A percentile compares a stretch with the other conserved stretches of the same genome.
These are phyloP conservation scores for Aplidium turbinatum DNA, from an alignment of 23 tunicate species.

Conservation along the genomic window DNA sequence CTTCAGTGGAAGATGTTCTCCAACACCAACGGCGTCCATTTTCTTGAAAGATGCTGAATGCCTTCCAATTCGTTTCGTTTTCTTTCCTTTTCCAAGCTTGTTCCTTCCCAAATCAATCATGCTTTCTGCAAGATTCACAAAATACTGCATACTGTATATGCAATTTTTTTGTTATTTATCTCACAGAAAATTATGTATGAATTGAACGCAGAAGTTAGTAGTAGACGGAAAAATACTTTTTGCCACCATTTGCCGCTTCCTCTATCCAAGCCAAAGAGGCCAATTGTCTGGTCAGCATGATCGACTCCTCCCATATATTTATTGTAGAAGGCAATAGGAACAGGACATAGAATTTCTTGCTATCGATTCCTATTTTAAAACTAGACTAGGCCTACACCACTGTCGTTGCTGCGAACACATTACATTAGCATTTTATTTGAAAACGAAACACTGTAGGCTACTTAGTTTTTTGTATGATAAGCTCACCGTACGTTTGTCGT, in stretches of 20 bases:
- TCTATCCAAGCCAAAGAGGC: background rate
- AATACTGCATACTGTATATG: conserved; percentile 3
- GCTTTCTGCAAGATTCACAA: conserved; percentile 2
- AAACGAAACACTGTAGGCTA: no score
- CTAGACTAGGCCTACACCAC: no score
- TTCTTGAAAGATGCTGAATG: conserved; percentile 15
- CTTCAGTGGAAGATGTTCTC: conserved; percentile 15
- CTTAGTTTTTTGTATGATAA: no score
- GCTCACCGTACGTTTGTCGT: no score
- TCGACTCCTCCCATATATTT: no score
- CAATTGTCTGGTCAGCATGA: no score
- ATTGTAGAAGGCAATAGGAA: no score
- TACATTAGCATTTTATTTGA: no score
- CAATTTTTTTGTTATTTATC: conserved; percentile 5
- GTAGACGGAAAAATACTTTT: conserved; percentile 7
- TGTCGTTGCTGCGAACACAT: no score
- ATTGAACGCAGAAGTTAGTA: conserved; percentile 3
- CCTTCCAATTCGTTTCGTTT: conserved; percentile 10
- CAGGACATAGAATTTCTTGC: no score
- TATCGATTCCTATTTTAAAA: no score
- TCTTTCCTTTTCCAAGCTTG: conserved; percentile 1
- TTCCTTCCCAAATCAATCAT: background rate
- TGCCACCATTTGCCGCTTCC: conserved; percentile 5
- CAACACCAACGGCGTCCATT: conserved; percentile 3
- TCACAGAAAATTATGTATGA: conserved; percentile 1